Evolutionary conservation across 2,888 invertebrate species (phyloP).

Genomic region (Lissonota sp.): DNA sequence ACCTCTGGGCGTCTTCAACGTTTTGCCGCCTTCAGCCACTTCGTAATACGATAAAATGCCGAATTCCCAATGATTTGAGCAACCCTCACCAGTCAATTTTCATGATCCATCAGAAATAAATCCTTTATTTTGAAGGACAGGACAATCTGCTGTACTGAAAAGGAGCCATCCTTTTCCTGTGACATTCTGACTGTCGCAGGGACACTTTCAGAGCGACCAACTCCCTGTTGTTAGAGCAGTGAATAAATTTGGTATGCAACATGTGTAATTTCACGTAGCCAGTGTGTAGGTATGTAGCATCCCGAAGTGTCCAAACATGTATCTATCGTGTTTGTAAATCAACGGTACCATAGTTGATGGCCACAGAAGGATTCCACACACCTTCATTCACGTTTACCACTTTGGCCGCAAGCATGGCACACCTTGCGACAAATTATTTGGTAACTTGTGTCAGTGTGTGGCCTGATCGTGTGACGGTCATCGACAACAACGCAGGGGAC

Average conservation of each 20-base stretch:
- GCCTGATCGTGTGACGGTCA: slow-evolving; percentile 18
- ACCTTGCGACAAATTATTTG: slow-evolving; percentile 46
- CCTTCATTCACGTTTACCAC: slow-evolving; percentile 31
- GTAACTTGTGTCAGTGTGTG: neutral
- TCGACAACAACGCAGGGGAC: slow-evolving; percentile 12
- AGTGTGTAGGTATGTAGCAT: neutral
- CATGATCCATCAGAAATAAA: no score
- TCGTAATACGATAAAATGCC: neutral
- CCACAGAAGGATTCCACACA: slow-evolving; percentile 6
- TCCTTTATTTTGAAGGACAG: no score
- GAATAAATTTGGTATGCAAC: slow-evolving; percentile 1
- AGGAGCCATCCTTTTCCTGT: no score
- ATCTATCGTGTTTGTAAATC: neutral
- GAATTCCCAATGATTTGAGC: neutral
- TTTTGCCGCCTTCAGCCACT: neutral
- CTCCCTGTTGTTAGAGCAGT: neutral
- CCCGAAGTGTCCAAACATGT: neutral
- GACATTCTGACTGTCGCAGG: neutral
- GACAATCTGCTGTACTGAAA: no score
- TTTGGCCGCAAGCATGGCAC: slow-evolving; percentile 40
- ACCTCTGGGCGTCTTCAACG: neutral
- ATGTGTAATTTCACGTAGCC: neutral
- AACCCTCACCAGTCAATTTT: no score
- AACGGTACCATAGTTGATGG: neutral
- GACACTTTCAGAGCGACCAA: neutral